Conservation (phyloP, 2,888 invertebrate genomes). For the Dasypolia templi region DNA sequence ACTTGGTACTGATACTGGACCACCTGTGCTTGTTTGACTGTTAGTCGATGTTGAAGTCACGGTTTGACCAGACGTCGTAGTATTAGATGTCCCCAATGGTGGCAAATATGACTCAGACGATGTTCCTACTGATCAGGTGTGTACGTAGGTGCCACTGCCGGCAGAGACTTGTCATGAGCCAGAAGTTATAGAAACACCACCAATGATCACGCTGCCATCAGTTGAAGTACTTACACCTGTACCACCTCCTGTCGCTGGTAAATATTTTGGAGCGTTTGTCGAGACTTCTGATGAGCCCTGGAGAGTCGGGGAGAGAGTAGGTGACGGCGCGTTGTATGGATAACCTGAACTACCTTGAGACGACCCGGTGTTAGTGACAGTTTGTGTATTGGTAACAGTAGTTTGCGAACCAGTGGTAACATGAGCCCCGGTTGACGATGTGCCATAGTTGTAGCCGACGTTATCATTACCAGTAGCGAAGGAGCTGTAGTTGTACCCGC, state of each 20-base stretch:
- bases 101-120: slow-evolving; percentile 73
- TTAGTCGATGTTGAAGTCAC: slow-evolving; percentile 37
- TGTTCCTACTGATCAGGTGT: slow-evolving; percentile 47
- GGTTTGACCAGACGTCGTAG: slow-evolving; percentile 32
- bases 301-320: slow-evolving; percentile 53
- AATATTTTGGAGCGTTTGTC: slow-evolving; percentile 83
- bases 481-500: slow-evolving; percentile 62
- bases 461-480: slow-evolving; percentile 39
- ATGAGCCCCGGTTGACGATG: slow-evolving; percentile 51
- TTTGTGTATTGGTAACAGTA: slow-evolving; percentile 25
- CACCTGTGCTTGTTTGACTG: slow-evolving; percentile 51
- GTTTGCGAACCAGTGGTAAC: slow-evolving; percentile 48
- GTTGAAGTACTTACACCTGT: slow-evolving; percentile 36
- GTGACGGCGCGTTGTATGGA: slow-evolving; percentile 63
- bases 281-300: slow-evolving; percentile 69
- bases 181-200: slow-evolving; percentile 58
- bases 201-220: slow-evolving; percentile 49
- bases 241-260: slow-evolving; percentile 75
- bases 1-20: slow-evolving; percentile 62
- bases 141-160: slow-evolving; percentile 23
- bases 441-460: slow-evolving; percentile 73
- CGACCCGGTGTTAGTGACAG: slow-evolving; percentile 33
- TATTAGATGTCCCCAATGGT: slow-evolving; percentile 61
- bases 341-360: slow-evolving; percentile 66
- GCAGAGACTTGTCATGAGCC: slow-evolving; percentile 45